Base-by-base conservation (phyloP, 2,888 invertebrate species). In the Schrankia costaestrigalis region DNA sequence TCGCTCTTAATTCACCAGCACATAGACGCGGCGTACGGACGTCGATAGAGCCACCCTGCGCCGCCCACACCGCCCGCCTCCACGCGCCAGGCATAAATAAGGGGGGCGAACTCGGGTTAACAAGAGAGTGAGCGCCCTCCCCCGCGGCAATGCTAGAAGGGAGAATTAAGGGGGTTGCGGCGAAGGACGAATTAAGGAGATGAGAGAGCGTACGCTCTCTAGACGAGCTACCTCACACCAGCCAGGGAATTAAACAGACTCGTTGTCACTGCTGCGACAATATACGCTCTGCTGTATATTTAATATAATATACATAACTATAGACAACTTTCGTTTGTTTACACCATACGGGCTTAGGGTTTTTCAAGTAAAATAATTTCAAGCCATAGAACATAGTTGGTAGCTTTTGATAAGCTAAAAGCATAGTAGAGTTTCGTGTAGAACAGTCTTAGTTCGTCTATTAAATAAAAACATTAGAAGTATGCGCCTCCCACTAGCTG, bases 181-280 rank as follows among this genome's bases (percentile, higher is more conserved):
- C 85, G 87, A 86, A 86, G 87, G 87, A 86, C 87, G 84, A 87
- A 85, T 85, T 87, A 86, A 87, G 87, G 86, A 87, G 87, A 86
- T 85, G 85, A 85, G 85, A 85, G 84, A 86, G 85, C 82, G 80
- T 80, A 78, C 82, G 80, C 81, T 85, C 84, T 83, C 80, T 82
- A 84, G 84, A 78, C 80, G 76, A 75, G 77, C 77, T 77, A 75
- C 78, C 78, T 79, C 76, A 68, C 67, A 64, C 72, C 71, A 69
- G 70, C 69, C 74, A 72, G 75, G 78, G 81, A 80, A 82, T 83
- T 80, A 81, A 73, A 74, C 67, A 72, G 53, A 55, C 52, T 42
- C 41, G 35, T 25, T 42, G 35, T 46, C 37, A 37, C 43, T 44
- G 32, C 26, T 37, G 62, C 52, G 46, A 43, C 39, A 35, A 29